phyloP scores from a whole-genome alignment of 2,113 vertebrate species.

The Porphyrio hochstetteri region DNA sequence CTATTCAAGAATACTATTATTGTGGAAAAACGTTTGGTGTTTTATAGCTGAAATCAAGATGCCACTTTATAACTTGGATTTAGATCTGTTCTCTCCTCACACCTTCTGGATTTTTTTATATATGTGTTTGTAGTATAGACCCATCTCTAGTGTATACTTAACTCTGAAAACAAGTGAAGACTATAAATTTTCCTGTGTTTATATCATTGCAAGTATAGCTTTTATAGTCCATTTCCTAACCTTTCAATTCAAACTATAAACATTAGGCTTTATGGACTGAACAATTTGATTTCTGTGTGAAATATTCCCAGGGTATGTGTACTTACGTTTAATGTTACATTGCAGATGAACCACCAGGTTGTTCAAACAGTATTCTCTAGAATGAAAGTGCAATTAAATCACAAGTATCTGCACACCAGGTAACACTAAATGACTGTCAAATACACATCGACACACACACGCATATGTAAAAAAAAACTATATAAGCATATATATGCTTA shows the following conservation, averaged over 20 bases:
- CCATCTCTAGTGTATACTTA: not conserved
- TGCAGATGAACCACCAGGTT: conserved; percentile 75
- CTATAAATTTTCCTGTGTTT: not conserved
- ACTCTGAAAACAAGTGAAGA: not conserved
- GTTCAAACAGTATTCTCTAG: conserved; percentile 80
- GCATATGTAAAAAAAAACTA: not conserved
- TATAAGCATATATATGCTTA: not conserved
- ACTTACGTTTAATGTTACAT: conserved; percentile 87
- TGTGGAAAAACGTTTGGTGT: not conserved
- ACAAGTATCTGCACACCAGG: not conserved
- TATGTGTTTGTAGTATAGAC: not conserved
- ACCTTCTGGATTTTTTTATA: not conserved
- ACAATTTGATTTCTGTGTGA: not conserved
- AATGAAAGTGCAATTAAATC: conserved; percentile 62
- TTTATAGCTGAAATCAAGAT: not conserved
- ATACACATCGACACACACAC: not conserved
- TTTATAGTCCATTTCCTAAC: not conserved
- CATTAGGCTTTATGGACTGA: conserved; percentile 3
- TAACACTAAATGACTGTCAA: not conserved
- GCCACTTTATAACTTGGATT: not conserved
- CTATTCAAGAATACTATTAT: not conserved
- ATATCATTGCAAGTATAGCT: not conserved
- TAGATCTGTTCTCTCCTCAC: not conserved
- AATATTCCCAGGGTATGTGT: not conserved
- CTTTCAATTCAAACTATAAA: conserved; percentile 9